Percentiles rank a stretch among this genome's conserved stretches.
phyloP scores from a whole-genome alignment of 2,113 vertebrate species.

The Eurystomus gularis region DNA sequence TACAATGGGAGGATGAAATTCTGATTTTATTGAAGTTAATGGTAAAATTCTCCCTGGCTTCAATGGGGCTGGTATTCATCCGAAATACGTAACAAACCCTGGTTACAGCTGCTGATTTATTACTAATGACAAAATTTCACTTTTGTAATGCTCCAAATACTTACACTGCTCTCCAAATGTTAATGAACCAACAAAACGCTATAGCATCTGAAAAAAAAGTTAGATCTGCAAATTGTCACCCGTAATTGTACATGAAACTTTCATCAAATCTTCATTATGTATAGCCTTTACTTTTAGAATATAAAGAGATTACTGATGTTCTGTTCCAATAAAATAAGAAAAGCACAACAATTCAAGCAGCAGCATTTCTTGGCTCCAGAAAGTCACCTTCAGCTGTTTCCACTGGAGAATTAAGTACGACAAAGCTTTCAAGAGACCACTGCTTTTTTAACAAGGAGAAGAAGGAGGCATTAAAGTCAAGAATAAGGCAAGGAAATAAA shows the following conservation, averaged over 20 bases:
- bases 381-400: slow-evolving; percentile 15
- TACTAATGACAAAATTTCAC: background rate
- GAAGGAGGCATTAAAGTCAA: background rate
- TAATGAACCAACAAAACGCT: background rate
- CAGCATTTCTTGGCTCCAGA: background rate
- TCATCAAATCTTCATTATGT: background rate
- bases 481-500: background rate
- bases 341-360: background rate
- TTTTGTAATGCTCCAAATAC: background rate
- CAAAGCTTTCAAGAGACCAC: background rate
- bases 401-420: background rate
- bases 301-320: background rate
- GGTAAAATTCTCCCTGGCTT: background rate
- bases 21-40: background rate
- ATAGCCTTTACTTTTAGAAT: background rate
- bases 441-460: background rate
- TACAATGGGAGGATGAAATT: background rate
- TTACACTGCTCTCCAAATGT: background rate
- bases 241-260: background rate
- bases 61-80: background rate
- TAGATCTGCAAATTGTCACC: background rate
- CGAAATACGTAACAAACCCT: background rate
- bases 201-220: background rate
- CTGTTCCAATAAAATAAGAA: background rate
- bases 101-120: background rate